phyloP scores from a whole-genome alignment of 2,797 vertebrate species.

The Sitta carolinensis region DNA sequence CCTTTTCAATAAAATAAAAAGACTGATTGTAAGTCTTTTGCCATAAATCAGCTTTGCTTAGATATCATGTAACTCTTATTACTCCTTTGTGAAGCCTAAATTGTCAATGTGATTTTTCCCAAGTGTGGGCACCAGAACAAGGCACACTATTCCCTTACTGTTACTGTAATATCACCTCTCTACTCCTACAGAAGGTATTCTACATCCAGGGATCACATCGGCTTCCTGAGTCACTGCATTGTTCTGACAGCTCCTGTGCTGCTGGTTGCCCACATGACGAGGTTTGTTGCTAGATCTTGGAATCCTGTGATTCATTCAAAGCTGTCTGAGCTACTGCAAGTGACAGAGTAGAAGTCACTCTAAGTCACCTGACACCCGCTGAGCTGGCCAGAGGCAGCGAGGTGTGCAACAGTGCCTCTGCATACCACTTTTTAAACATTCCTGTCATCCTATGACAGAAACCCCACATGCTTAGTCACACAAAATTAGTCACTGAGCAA shows the following conservation, averaged over 20 bases:
- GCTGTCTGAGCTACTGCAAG: not conserved
- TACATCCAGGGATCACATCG: not conserved
- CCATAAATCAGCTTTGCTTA: conserved; percentile 17
- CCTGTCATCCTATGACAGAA: not conserved
- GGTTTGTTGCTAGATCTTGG: not conserved
- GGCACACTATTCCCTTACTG: not conserved
- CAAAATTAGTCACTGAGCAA: not conserved
- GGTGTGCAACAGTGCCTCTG: not conserved
- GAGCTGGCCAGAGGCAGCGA: not conserved
- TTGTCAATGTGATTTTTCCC: not conserved
- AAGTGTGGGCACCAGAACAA: not conserved
- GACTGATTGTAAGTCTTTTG: not conserved
- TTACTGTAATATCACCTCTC: not conserved
- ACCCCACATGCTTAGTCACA: rapidly evolving
- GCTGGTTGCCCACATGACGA: rapidly evolving
- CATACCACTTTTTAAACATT: not conserved
- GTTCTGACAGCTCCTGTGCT: conserved; percentile 13
- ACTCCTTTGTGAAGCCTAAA: not conserved
- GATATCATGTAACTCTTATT: not conserved
- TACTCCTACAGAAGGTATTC: not conserved
- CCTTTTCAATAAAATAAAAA: not conserved
- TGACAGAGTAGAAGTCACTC: not conserved
- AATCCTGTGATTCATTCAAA: conserved; percentile 42
- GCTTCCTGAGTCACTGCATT: not conserved
- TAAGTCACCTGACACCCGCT: not conserved